A percentile compares a stretch with the other conserved stretches of the same genome.
These are phyloP conservation scores for Tetrao urogallus DNA, from an alignment of 2,113 vertebrate species.

Conservation along the genomic window DNA sequence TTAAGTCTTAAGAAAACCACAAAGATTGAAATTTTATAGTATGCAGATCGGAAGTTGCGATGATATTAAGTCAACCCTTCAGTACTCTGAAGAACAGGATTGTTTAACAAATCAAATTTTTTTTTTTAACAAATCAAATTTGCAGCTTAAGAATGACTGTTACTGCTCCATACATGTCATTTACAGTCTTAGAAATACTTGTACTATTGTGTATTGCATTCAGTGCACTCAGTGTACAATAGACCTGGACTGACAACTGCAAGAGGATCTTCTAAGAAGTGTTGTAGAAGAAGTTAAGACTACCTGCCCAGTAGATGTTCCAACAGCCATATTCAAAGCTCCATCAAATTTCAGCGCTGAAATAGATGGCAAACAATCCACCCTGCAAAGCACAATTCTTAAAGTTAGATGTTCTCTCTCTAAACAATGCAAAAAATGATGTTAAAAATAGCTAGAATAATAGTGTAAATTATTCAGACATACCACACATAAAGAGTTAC, in stretches of 20 bases:
- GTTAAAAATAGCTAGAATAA: background rate
- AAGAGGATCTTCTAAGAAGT: background rate
- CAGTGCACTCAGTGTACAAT: background rate
- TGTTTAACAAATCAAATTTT: background rate
- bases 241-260: background rate
- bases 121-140: background rate
- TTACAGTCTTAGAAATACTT: background rate
- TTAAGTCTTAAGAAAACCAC: background rate
- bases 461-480: background rate
- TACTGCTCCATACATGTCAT: background rate
- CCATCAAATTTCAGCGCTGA: slow-evolving; percentile 91
- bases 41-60: background rate
- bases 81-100: background rate
- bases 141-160: background rate
- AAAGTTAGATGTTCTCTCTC: background rate
- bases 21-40: background rate
- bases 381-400: slow-evolving; percentile 77
- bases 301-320: slow-evolving; percentile 96
- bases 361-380: slow-evolving; percentile 89
- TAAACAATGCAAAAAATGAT: background rate
- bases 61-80: background rate
- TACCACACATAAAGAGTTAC: background rate
- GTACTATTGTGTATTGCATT: background rate
- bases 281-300: background rate
- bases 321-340: slow-evolving; percentile 91